phyloP scores from a whole-genome alignment of 2,888 invertebrate species.

The Catocala fraxini region DNA sequence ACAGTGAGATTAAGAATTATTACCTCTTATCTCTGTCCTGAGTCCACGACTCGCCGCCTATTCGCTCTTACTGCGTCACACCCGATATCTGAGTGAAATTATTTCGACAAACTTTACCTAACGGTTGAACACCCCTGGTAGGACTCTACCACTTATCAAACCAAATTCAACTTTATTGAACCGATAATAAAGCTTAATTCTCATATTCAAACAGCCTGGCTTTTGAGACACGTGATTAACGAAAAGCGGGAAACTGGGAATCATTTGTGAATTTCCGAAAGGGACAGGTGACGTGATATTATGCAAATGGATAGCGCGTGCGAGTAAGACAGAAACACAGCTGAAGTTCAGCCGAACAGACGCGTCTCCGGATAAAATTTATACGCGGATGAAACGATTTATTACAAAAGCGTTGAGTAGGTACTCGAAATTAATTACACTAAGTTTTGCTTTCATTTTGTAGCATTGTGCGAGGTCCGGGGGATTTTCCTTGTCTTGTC shows the following conservation, averaged over 20 bases:
- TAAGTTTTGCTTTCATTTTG: constrained; percentile 81
- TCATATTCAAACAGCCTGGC: constrained; percentile 37
- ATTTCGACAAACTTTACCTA: constrained; percentile 82
- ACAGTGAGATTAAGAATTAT: constrained; percentile 80
- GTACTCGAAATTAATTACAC: constrained; percentile 85
- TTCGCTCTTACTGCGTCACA: constrained; percentile 66
- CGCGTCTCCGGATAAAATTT: constrained; percentile 77
- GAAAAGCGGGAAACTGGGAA: constrained; percentile 85
- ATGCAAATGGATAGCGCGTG: constrained; percentile 72
- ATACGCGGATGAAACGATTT: constrained; percentile 86
- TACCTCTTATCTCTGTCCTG: constrained; percentile 76
- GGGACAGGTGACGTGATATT: constrained; percentile 83
- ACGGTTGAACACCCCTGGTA: constrained; percentile 68
- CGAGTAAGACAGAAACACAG: constrained; percentile 66
- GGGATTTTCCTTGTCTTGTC: constrained; percentile 70
- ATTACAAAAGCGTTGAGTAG: constrained; percentile 87
- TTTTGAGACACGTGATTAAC: constrained; percentile 82
- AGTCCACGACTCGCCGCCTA: constrained; percentile 80
- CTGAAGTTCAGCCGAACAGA: constrained; percentile 71
- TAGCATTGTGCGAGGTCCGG: constrained; percentile 66
- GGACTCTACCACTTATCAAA: constrained; percentile 31
- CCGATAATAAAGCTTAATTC: constrained; percentile 57
- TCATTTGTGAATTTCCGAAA: constrained; percentile 84
- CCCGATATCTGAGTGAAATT: constrained; percentile 81
- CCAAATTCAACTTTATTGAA: constrained; percentile 57